Evolutionary conservation across 2,113 vertebrate species (phyloP).

Genomic region (Daboia siamensis): DNA sequence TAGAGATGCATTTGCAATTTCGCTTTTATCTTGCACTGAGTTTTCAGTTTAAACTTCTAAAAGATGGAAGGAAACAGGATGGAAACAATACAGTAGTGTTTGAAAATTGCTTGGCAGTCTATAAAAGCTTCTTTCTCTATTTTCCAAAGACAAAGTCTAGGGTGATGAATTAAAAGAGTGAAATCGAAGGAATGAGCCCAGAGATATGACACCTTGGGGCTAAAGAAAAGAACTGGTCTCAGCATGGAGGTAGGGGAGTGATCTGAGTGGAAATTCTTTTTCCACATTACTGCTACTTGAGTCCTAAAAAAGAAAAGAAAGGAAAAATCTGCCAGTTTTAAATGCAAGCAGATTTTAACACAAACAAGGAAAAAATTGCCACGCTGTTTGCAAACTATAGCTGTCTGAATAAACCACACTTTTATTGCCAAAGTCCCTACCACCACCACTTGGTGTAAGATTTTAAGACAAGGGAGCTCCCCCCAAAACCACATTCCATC

Average conservation of each 20-base stretch:
- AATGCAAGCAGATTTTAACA: not conserved
- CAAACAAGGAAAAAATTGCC: not conserved
- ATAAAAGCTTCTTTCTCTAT: not conserved
- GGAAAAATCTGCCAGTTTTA: not conserved
- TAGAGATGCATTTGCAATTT: not conserved
- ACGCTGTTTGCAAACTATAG: not conserved
- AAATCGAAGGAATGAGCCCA: not conserved
- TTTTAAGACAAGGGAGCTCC: not conserved
- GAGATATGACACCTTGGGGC: not conserved
- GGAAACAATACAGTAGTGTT: not conserved
- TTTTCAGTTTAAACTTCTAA: not conserved
- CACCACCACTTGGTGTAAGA: not conserved
- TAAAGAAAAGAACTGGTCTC: not conserved
- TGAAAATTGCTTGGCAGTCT: not conserved
- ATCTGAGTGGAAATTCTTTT: not conserved
- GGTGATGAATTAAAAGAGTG: not conserved
- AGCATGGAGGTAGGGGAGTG: not conserved
- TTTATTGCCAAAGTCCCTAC: not conserved
- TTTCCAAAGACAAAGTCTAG: not conserved
- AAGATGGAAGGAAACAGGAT: not conserved
- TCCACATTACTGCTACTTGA: not conserved
- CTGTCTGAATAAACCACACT: not conserved
- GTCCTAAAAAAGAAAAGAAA: not conserved
- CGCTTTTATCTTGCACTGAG: not conserved
- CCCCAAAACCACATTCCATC: not conserved